Base-by-base conservation (phyloP, 2,888 invertebrate species). In the Xanthia icteritia region DNA sequence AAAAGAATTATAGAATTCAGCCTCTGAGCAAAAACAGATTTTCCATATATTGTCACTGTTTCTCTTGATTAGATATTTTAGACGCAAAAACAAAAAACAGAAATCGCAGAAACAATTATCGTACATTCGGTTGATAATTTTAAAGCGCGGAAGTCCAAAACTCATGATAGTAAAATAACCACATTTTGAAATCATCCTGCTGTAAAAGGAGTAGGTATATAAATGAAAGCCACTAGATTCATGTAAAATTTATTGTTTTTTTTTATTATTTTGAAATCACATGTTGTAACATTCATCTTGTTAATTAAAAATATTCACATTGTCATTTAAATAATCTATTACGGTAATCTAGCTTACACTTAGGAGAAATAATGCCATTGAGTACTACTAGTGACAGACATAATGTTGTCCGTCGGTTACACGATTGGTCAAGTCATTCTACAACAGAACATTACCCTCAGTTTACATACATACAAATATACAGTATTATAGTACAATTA, bases 291-390 rank as follows among this genome's bases (percentile, higher is more conserved):
- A 97, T 97, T 97, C 97, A 97, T 97, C 96, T 97, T 97, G 96
- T 95, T 93, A 97, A 97, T 97, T 97, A 97, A 97, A 97, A 97
- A 97, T 97, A 97, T 97, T 97, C 97, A 97, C 97, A 97, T 97
- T 97, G 96, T 97, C 97, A 97, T 97, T 97, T 96, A 96, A 96
- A 97, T 97, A 97, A 96, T 97, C 97, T 97, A 97, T 97, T 96
- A 96, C 96, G 95, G 97, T 96, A 95, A 94, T 95, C 97, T 97
- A 97, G 97, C 96, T 96, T 96, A 96, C 83, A 94, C 88, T 94
- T 95, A 96, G 89, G 94, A 96, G 96, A 96, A 96, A 95, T 96
- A 96, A 96, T 96, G 96, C 96, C 96, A 95, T 95, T 94, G 95
- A 94, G 94, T 94, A 94, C 95, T 95, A 95, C 93, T 90, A 91